These are phyloP conservation scores for Dicyrtomina minuta DNA, from an alignment of 2,888 invertebrate species.

Conservation along the genomic window DNA sequence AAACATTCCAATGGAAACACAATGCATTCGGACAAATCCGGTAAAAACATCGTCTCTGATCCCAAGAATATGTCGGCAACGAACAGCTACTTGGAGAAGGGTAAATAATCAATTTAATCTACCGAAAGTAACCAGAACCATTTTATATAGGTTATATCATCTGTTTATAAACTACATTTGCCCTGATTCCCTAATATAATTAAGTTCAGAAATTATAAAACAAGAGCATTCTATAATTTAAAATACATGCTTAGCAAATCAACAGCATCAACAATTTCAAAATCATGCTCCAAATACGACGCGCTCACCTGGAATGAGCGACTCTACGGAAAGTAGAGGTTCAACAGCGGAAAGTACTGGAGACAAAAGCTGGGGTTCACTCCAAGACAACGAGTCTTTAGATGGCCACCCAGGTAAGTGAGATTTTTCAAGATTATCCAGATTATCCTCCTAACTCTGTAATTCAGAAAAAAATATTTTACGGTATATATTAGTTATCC, in stretches of 20 bases:
- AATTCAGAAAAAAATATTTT: no score
- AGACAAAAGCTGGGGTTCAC: background rate
- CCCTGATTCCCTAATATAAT: no score
- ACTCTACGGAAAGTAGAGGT: background rate
- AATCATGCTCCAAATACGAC: background rate
- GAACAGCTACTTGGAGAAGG: conserved; percentile 8
- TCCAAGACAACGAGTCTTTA: no score
- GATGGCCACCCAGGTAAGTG: no score
- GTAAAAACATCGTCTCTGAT: background rate
- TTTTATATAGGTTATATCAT: no score
- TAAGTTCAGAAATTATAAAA: no score
- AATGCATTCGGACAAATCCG: background rate
- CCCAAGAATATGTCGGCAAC: background rate
- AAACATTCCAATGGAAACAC: conserved; percentile 6
- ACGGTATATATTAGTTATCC: no score
- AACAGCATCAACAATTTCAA: background rate
- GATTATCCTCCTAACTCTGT: no score
- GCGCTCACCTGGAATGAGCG: background rate
- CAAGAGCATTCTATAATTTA: background rate
- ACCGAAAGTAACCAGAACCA: no score
- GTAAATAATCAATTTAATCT: no score
- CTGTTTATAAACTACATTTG: no score
- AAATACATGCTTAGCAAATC: background rate
- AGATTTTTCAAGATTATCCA: no score
- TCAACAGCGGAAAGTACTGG: background rate